Evolutionary conservation across 2,113 vertebrate genomes (phyloP), one percentile per base, ranked within the genome.

Genomic region (Onychorhynchus coronatus): DNA sequence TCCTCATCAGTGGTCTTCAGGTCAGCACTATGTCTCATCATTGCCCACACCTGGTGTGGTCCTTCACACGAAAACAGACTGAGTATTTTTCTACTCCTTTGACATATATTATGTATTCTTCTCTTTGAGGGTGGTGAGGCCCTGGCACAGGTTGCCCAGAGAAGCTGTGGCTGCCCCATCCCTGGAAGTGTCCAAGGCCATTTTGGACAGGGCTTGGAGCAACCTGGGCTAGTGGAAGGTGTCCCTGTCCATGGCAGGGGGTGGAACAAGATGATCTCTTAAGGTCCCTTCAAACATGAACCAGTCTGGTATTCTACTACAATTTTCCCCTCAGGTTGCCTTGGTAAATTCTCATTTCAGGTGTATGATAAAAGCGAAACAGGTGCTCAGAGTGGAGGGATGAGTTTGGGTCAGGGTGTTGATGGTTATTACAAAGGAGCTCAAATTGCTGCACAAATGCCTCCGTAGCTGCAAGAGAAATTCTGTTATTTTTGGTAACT

Each of bases 1-100:
- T 75, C 95, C 97, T 98, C 91, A 96, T 89, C 92, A 95, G 50
- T 88, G 95, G 93, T 87, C 93, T 62, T 46, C 56, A 68, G 59
- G 24, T 20, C 42, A 77, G 44, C 20, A 4, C 31, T 6, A 0
- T 3, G 3, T 27, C 58, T 81, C 78, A 14, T 28, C 30, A 30
- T 28, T 44, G 18, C 12, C 70, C 25, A 1, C 21, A 7, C 21
- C 14, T 58, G 33, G 11, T 25, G 42, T 35, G 39, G 8, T 50
- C 33, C 28, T 47, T 63, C 12, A 27, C 4, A 35, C 5, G 37
- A 44, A 73, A 75, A 2, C 23, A 46, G 9, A 19, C 52, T n/a
- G 35, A 17, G 24, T 27, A 19, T 52, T 82, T 77, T 3, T 59
- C 24, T 70, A 77, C 28, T 67, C 20, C 12, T 35, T n/a, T 46